A percentile compares a stretch with the other conserved stretches of the same genome.
These are phyloP conservation scores for Macrobrachium nipponense DNA, from an alignment of 1,140 invertebrate species.

Conservation along the genomic window DNA sequence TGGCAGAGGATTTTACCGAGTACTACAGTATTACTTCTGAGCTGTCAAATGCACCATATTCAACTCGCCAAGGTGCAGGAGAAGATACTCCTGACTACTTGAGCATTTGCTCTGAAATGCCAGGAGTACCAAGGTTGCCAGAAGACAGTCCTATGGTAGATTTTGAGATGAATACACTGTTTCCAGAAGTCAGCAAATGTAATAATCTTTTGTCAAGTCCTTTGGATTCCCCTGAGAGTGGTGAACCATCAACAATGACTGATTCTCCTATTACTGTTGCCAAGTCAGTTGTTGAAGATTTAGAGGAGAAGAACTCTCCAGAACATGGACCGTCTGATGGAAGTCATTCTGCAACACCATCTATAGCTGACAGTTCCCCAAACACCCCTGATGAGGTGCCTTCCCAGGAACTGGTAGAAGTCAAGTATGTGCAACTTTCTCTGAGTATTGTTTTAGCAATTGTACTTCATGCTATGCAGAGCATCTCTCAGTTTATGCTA, in stretches of 20 bases:
- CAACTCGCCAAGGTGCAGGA: slow-evolving; percentile 14
- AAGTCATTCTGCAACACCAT: too few relatives aligned
- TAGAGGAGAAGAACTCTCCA: slow-evolving; percentile 4
- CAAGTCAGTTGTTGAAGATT: slow-evolving; percentile 1
- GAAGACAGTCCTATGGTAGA: slow-evolving; percentile 42
- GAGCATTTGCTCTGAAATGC: slow-evolving; percentile 35
- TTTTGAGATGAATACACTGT: slow-evolving; percentile 11
- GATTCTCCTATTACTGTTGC: background rate
- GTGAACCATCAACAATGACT: slow-evolving; percentile 19
- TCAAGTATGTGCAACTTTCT: slow-evolving; percentile 63
- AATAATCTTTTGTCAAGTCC: background rate
- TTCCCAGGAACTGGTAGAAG: slow-evolving; percentile 56
- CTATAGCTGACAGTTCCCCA: background rate
- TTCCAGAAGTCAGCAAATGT: background rate
- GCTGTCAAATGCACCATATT: slow-evolving; percentile 21
- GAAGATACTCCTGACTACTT: slow-evolving; percentile 41
- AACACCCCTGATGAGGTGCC: slow-evolving; percentile 21
- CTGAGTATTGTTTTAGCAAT: slow-evolving; percentile 63
- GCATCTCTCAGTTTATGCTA: slow-evolving; percentile 61
- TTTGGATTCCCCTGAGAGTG: slow-evolving; percentile 25
- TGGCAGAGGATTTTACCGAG: slow-evolving; percentile 36
- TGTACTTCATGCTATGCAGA: slow-evolving; percentile 63
- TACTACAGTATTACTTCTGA: slow-evolving; percentile 43
- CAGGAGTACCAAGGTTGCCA: slow-evolving; percentile 1
- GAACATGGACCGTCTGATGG: slow-evolving; percentile 8